Evolutionary conservation across 1,140 invertebrate species (phyloP).

Genomic region (Halictus rubicundus): DNA sequence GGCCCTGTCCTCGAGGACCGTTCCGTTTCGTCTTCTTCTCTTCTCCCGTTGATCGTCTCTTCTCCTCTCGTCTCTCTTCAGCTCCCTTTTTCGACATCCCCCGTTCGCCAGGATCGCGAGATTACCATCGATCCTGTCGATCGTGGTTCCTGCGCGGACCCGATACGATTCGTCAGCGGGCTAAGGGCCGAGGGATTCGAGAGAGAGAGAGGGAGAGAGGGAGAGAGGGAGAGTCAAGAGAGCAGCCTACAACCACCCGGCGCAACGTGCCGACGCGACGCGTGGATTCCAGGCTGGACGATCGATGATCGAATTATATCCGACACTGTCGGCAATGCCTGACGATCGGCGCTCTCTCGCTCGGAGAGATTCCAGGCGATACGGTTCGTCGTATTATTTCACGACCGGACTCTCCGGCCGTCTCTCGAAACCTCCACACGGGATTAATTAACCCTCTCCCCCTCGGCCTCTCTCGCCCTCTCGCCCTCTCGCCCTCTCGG

Average conservation of each 20-base stretch:
- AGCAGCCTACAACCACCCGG: constrained; percentile 9
- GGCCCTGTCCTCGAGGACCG: neutral
- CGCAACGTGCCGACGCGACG: neutral
- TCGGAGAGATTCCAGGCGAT: constrained; percentile 7
- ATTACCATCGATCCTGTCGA: constrained; percentile 61
- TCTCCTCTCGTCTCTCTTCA: neutral
- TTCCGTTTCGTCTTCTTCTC: neutral
- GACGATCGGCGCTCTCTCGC: constrained; percentile 44
- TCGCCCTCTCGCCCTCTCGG: neutral
- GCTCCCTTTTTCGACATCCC: neutral
- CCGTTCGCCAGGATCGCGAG: constrained; percentile 39
- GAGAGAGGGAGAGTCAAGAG: no score
- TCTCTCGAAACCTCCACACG: neutral
- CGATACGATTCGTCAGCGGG: constrained; percentile 22
- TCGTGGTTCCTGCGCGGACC: constrained; percentile 46
- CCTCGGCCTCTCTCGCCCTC: neutral
- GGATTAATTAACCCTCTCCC: constrained; percentile 34
- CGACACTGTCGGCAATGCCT: constrained; percentile 59
- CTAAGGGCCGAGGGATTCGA: neutral
- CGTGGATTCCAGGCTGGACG: constrained; percentile 54
- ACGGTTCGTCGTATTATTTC: constrained; percentile 19
- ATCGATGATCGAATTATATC: constrained; percentile 66
- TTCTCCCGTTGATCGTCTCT: neutral
- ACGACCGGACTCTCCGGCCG: neutral
- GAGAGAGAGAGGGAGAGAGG: no score